These are phyloP conservation scores for Ophioninae sp. DNA, from an alignment of 2,888 invertebrate species.

Conservation along the genomic window DNA sequence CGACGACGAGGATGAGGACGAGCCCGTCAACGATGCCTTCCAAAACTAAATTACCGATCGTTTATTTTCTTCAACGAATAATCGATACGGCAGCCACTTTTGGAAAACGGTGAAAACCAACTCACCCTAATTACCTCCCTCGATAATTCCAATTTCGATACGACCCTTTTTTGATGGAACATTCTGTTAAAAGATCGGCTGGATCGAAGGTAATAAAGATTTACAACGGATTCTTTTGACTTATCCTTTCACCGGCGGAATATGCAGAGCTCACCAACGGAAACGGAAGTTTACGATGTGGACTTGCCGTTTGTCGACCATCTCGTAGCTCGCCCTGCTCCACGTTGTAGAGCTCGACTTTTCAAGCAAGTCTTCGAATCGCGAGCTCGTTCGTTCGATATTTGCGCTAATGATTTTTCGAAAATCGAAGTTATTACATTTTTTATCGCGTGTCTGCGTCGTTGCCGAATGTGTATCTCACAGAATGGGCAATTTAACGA, in stretches of 20 bases:
- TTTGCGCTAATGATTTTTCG: too few species aligned
- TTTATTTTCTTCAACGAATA: not conserved
- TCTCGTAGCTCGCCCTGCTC: not conserved
- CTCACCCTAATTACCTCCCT: not conserved
- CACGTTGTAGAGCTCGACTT: not conserved
- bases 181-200: not conserved
- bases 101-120: not conserved
- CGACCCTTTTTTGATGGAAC: not conserved
- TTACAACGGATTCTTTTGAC: not conserved
- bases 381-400: too few species aligned
- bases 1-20: conserved; percentile 91
- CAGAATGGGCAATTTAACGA: too few species aligned
- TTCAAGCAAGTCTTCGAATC: not conserved
- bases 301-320: not conserved
- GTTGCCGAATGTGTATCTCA: too few species aligned
- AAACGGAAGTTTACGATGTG: not conserved
- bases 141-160: not conserved
- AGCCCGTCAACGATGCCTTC: conserved; percentile 79
- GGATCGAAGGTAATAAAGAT: conserved; percentile 38
- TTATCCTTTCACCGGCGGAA: not conserved
- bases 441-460: too few species aligned
- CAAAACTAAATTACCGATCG: conserved; percentile 72
- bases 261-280: not conserved
- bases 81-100: not conserved
- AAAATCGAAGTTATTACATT: too few species aligned